phyloP scores from a whole-genome alignment of 2,797 vertebrate species.

The Trachurus trachurus region DNA sequence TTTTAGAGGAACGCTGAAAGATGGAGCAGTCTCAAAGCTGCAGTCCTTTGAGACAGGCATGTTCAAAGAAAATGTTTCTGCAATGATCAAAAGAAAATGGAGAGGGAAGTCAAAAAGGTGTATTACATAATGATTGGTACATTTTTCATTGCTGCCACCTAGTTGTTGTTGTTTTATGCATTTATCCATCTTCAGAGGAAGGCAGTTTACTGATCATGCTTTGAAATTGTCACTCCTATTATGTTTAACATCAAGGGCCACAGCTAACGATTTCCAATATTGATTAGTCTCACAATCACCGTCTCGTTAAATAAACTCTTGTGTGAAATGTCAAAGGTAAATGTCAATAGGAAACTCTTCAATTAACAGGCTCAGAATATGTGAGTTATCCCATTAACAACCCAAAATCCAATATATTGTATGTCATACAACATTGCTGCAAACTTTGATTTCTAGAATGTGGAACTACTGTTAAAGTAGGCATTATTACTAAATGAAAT shows the following conservation, averaged over 20 bases:
- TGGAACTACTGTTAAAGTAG: too few species aligned
- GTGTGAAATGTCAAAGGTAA: neutral
- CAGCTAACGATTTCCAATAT: neutral
- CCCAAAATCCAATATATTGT: neutral
- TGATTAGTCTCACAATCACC: neutral
- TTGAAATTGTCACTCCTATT: neutral
- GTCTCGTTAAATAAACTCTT: neutral
- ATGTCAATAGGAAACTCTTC: neutral
- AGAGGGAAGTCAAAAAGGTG: neutral
- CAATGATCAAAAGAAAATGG: neutral
- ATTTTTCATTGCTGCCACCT: neutral
- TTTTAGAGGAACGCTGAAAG: conserved; percentile 88
- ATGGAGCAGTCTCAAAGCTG: conserved; percentile 82
- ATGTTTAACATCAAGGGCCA: neutral
- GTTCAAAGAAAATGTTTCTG: conserved; percentile 74
- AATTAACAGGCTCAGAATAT: neutral
- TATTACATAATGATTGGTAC: neutral
- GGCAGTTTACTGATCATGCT: neutral
- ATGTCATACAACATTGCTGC: too few species aligned
- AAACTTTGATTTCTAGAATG: too few species aligned
- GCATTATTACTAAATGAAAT: neutral
- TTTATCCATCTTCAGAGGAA: neutral
- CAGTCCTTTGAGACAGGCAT: conserved; percentile 67
- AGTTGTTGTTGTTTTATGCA: neutral
- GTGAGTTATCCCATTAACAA: neutral